These are phyloP conservation scores for Phaedon cochleariae DNA, from an alignment of 2,888 invertebrate species.

Conservation along the genomic window DNA sequence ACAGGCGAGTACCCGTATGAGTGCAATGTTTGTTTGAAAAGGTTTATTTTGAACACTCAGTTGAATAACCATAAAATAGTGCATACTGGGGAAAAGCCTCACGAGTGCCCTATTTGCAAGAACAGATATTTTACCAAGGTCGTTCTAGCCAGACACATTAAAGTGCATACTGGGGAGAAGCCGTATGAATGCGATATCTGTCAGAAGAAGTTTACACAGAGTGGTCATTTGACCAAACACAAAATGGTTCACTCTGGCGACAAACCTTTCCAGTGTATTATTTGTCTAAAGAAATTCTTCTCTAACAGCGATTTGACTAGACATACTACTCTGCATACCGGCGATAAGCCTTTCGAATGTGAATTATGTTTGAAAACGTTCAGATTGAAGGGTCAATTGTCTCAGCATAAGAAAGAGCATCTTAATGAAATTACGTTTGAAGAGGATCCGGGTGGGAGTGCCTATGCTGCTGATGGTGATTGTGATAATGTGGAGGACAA, in stretches of 20 bases:
- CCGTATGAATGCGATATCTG: conserved; percentile 15
- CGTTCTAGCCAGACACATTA: background rate
- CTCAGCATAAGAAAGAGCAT: background rate
- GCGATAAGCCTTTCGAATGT: background rate
- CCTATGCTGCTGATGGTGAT: too few relatives aligned
- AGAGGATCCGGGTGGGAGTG: too few relatives aligned
- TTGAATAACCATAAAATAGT: background rate
- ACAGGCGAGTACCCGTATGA: background rate
- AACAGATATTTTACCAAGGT: background rate
- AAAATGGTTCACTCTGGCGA: conserved; percentile 10
- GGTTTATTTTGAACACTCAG: background rate
- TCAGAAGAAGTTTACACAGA: conserved; percentile 15
- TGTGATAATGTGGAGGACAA: background rate
- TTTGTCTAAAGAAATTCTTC: background rate
- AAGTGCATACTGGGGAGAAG: conserved; percentile 43
- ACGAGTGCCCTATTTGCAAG: background rate
- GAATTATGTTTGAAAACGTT: background rate
- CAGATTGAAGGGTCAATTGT: background rate
- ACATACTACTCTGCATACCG: background rate
- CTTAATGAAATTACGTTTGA: too few relatives aligned
- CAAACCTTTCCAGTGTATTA: conserved; percentile 11
- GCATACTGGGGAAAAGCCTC: background rate
- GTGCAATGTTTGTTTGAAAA: background rate
- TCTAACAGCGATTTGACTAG: background rate
- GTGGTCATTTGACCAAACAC: conserved; percentile 4